phyloP scores from a whole-genome alignment of 2,113 vertebrate species.

The Cryptotis parvus region DNA sequence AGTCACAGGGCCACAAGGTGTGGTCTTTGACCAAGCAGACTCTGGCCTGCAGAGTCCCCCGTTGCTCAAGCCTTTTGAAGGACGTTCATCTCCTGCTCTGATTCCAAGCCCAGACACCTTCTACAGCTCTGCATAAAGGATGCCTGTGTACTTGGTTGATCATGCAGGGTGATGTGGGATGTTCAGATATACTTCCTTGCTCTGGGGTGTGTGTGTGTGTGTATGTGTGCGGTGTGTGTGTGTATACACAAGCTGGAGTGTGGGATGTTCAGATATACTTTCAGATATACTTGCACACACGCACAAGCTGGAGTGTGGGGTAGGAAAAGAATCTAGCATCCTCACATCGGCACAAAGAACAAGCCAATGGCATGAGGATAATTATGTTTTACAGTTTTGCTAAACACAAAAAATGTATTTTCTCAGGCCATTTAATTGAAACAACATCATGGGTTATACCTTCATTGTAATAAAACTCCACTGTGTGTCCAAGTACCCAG shows the following conservation, averaged over 20 bases:
- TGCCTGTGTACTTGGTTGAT: slow-evolving; percentile 57
- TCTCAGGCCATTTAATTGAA: slow-evolving; percentile 87
- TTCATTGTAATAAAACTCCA: slow-evolving; percentile 91
- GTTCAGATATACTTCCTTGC: slow-evolving; percentile 46
- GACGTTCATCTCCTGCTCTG: slow-evolving; percentile 40
- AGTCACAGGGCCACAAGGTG: slow-evolving; percentile 80
- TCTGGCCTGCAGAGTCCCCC: slow-evolving; percentile 77
- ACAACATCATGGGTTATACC: slow-evolving; percentile 85
- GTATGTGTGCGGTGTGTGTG: too few relatives aligned
- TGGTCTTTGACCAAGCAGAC: slow-evolving; percentile 67
- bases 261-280: too few relatives aligned
- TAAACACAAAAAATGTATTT: slow-evolving; percentile 84
- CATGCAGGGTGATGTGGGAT: not conserved
- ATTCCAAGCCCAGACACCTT: slow-evolving; percentile 65
- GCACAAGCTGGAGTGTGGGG: not conserved
- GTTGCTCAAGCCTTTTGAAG: slow-evolving; percentile 45
- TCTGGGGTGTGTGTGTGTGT: not conserved
- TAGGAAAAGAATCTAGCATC: slow-evolving; percentile 61
- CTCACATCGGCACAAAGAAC: slow-evolving; percentile 70
- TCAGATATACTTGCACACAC: too few relatives aligned
- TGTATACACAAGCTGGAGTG: not conserved
- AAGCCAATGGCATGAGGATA: slow-evolving; percentile 79
- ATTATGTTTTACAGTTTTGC: slow-evolving; percentile 85
- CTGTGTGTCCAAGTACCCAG: slow-evolving; percentile 86
- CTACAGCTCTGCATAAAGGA: slow-evolving; percentile 72